Percentiles rank a stretch among this genome's conserved stretches.
phyloP scores from a whole-genome alignment of 2,113 vertebrate species.

The Neopipo cinnamomea region DNA sequence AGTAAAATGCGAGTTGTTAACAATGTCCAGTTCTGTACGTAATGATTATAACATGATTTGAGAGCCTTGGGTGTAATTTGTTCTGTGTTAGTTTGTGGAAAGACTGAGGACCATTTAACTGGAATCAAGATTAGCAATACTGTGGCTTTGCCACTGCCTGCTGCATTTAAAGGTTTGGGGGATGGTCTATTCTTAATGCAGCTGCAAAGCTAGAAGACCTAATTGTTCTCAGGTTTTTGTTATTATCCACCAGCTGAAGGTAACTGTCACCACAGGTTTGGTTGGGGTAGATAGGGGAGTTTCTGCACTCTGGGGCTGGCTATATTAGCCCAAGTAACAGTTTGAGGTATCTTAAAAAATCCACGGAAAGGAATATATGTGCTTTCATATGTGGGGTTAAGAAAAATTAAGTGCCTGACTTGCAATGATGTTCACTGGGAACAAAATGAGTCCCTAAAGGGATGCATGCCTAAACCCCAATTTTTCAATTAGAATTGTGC shows the following conservation, averaged over 20 bases:
- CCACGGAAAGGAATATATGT: neutral
- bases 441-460: neutral
- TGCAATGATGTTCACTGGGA: neutral
- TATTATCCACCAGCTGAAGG: neutral
- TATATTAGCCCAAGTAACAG: neutral
- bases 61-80: neutral
- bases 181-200: neutral
- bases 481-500: neutral
- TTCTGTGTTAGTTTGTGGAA: neutral
- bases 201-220: neutral
- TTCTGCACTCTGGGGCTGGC: neutral
- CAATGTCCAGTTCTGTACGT: neutral
- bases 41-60: neutral
- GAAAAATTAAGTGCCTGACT: neutral
- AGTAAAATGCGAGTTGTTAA: neutral
- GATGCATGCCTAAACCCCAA: neutral
- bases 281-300: neutral
- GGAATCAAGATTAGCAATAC: neutral
- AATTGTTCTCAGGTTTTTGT: neutral
- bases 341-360: neutral
- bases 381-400: neutral
- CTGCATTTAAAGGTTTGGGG: neutral
- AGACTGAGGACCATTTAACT: neutral
- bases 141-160: neutral
- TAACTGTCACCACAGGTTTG: neutral